Conservation (phyloP, 2,888 invertebrate species). For the Meghimatium bilineatum region DNA sequence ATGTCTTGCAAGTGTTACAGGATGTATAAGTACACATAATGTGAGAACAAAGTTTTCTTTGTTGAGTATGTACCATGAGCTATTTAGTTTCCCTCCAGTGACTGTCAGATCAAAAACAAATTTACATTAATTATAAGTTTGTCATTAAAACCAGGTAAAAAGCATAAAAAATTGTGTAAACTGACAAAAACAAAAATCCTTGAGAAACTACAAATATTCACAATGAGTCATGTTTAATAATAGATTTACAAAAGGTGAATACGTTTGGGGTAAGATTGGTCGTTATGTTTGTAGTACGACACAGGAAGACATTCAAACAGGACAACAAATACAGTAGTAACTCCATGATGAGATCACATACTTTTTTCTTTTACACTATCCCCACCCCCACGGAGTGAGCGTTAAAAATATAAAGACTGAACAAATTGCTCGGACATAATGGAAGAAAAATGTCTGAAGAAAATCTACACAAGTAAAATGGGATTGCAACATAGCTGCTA, state of each 20-base stretch:
- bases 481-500: neutral
- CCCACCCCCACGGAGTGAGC: too few relatives aligned
- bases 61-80: neutral
- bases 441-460: neutral
- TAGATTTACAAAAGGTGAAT: slow-evolving; percentile 2
- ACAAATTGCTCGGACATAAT: neutral
- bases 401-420: neutral
- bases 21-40: neutral
- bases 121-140: neutral
- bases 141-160: slow-evolving; percentile 17
- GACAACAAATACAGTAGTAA: neutral
- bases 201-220: neutral
- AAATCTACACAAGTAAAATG: neutral
- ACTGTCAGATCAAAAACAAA: neutral
- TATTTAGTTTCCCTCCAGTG: neutral
- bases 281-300: neutral
- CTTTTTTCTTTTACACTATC: too few relatives aligned
- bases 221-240: slow-evolving; percentile 1
- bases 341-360: neutral
- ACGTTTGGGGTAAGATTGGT: neutral
- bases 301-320: neutral
- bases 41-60: neutral
- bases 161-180: neutral
- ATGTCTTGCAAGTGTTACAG: neutral
- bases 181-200: neutral